Conservation (phyloP, 2,797 vertebrate species). For the Gymnothorax javanicus region DNA sequence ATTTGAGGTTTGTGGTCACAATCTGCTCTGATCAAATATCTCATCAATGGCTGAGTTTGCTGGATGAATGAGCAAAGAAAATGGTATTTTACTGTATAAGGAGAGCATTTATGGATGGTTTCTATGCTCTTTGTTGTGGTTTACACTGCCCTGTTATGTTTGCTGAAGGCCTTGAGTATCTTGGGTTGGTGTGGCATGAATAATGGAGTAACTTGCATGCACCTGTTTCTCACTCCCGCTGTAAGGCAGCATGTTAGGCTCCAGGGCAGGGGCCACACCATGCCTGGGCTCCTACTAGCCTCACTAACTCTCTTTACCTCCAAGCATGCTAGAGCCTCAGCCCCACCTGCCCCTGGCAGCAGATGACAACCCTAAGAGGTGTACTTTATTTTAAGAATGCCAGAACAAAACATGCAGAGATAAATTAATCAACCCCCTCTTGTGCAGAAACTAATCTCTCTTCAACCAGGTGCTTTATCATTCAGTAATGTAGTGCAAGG, state of each 20-base stretch:
- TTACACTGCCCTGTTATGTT: not conserved
- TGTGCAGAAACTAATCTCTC: conserved; percentile 2
- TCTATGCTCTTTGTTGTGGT: not conserved
- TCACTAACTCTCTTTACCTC: conserved; percentile 28
- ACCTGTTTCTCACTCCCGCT: conserved; percentile 21
- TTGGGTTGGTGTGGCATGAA: conserved; percentile 14
- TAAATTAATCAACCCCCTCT: conserved; percentile 14
- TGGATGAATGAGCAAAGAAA: not conserved
- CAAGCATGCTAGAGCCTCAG: conserved; percentile 2
- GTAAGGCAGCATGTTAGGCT: not conserved
- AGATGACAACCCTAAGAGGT: not conserved
- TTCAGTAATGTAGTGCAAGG: not conserved
- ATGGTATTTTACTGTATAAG: not conserved
- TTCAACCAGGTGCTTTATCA: not conserved
- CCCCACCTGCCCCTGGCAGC: conserved; percentile 19
- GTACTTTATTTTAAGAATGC: not conserved
- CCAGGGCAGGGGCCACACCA: not conserved
- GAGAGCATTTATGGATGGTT: not conserved
- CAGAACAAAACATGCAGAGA: not conserved
- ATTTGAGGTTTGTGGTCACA: not conserved
- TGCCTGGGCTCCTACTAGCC: conserved; percentile 28
- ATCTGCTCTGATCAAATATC: not conserved
- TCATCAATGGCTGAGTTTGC: not conserved
- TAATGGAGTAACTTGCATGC: not conserved
- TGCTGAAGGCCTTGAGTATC: not conserved